phyloP scores from a whole-genome alignment of 2,113 vertebrate genomes.

The Acanthisitta chloris region DNA sequence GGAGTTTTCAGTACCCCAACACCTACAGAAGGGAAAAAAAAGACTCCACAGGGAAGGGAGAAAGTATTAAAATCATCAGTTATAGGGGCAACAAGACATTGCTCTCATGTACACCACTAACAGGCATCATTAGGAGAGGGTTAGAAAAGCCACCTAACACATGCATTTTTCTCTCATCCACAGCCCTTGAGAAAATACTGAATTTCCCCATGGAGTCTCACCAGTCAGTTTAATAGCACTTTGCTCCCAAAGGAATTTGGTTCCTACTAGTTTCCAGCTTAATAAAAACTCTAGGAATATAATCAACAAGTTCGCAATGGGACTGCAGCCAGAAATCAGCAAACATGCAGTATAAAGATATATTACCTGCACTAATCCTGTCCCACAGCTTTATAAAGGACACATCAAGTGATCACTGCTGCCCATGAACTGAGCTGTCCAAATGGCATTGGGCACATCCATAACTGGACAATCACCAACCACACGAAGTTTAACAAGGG shows the following conservation, averaged over 20 bases:
- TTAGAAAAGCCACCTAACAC: not conserved
- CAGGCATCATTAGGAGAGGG: not conserved
- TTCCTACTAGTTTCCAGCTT: not conserved
- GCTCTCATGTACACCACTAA: not conserved
- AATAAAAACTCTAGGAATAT: not conserved
- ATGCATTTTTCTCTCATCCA: not conserved
- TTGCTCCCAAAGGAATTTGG: not conserved
- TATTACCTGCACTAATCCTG: not conserved
- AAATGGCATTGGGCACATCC: not conserved
- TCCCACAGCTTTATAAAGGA: not conserved
- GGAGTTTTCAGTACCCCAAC: not conserved
- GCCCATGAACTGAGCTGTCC: not conserved
- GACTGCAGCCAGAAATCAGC: not conserved
- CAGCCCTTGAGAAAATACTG: not conserved
- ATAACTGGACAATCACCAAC: too few relatives aligned
- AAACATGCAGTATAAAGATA: not conserved
- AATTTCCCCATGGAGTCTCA: not conserved
- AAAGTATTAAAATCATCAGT: conserved; percentile 8
- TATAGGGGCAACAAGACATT: not conserved
- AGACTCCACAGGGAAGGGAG: not conserved
- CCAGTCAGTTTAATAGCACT: not conserved
- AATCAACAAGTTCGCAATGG: not conserved
- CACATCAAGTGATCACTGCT: not conserved
- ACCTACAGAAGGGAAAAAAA: not conserved
- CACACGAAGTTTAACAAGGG: too few relatives aligned